Percentiles rank a stretch among this genome's conserved stretches.
phyloP scores from a whole-genome alignment of 1,140 invertebrate genomes.

The Drosophila triauraria region DNA sequence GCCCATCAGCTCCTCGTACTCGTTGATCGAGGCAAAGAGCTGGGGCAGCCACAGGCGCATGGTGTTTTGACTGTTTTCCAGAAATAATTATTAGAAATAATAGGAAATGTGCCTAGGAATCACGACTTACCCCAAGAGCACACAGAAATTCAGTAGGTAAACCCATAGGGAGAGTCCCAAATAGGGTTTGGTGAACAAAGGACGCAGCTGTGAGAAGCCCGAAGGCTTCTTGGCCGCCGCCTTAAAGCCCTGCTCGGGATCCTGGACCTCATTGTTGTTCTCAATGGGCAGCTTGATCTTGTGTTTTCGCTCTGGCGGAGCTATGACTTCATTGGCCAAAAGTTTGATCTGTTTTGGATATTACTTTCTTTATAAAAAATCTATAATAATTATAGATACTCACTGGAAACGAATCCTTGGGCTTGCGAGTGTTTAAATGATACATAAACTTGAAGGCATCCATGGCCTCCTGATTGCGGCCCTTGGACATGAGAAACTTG shows the following conservation, averaged over 20 bases:
- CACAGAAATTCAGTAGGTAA: slow-evolving; percentile 76
- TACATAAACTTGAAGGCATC: slow-evolving; percentile 72
- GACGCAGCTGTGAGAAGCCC: slow-evolving; percentile 63
- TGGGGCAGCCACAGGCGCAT: slow-evolving; percentile 86
- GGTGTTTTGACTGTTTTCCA: slow-evolving; percentile 56
- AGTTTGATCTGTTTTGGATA: slow-evolving; percentile 52
- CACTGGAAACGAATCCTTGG: slow-evolving; percentile 88
- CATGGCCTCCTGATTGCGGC: slow-evolving; percentile 89
- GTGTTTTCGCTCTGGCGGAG: slow-evolving; percentile 23
- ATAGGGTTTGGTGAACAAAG: slow-evolving; percentile 70
- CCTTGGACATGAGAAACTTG: slow-evolving; percentile 92
- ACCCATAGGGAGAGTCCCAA: slow-evolving; percentile 66
- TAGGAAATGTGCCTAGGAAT: background rate
- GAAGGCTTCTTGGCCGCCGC: slow-evolving; percentile 19
- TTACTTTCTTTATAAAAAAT: background rate
- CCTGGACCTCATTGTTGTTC: background rate
- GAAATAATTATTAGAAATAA: background rate
- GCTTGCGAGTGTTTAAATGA: slow-evolving; percentile 87
- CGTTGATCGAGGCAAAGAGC: slow-evolving; percentile 86
- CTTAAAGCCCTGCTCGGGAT: slow-evolving; percentile 25
- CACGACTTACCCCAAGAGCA: slow-evolving; percentile 63
- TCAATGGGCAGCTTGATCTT: slow-evolving; percentile 16
- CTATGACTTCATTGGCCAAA: slow-evolving; percentile 61
- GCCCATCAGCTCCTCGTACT: slow-evolving; percentile 58
- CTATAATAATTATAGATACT: slow-evolving; percentile 34